Conservation (phyloP, 2,797 vertebrate species). For the Spinibarbus caldwelli region DNA sequence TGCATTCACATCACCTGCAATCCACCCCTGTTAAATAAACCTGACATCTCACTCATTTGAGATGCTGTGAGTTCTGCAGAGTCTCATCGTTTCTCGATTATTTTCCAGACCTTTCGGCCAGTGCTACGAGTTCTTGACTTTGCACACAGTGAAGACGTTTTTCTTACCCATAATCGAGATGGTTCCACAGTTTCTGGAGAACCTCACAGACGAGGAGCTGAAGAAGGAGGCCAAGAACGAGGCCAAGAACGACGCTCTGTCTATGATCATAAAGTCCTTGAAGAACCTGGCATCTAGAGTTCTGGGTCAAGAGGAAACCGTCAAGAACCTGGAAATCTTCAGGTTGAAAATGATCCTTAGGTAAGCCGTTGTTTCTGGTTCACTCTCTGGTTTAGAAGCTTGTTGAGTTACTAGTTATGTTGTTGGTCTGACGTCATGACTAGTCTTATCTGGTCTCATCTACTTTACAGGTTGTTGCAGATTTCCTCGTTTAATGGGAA, state of each 20-base stretch:
- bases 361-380: conserved; percentile 80
- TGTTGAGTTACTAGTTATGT: not conserved
- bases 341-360: conserved; percentile 99
- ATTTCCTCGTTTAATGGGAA: conserved; percentile 99
- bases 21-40: not conserved
- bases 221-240: conserved; percentile 99
- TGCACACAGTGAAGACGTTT: conserved; percentile 98
- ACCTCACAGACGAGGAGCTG: conserved; percentile 98
- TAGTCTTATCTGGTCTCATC: not conserved
- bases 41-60: too few species aligned
- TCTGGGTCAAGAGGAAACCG: conserved; percentile 98
- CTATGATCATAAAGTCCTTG: conserved; percentile 99
- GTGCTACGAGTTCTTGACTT: conserved; percentile 98
- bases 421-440: not conserved
- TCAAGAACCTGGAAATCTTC: conserved; percentile 99
- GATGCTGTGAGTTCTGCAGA: not conserved
- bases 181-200: conserved; percentile 99
- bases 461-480: conserved; percentile 90
- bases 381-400: not conserved
- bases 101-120: conserved; percentile 94
- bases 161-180: conserved; percentile 99
- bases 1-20: too few species aligned
- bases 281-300: conserved; percentile 98
- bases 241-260: conserved; percentile 99
- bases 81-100: not conserved